Conservation (phyloP, 2,113 vertebrate species). For the Notechis scutatus region DNA sequence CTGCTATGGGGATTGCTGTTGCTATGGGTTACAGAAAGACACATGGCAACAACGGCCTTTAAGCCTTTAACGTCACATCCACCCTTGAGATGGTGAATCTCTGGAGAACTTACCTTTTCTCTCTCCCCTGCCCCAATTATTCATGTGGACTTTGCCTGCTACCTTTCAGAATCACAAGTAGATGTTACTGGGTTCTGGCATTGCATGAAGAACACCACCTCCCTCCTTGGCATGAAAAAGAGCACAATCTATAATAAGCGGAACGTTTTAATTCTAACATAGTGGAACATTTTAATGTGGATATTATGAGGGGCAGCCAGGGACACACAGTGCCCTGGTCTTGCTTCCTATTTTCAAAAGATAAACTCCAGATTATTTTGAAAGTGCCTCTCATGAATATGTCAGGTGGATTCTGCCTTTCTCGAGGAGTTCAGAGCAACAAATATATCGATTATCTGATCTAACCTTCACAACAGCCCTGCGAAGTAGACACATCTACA, state of each 20-base stretch:
- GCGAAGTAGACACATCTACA: not conserved
- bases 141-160: slow-evolving; percentile 7
- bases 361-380: not conserved
- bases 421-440: not conserved
- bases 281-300: not conserved
- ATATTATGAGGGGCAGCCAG: not conserved
- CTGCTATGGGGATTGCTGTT: slow-evolving; percentile 60
- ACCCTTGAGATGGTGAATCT: slow-evolving; percentile 42
- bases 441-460: not conserved
- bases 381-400: not conserved
- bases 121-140: not conserved
- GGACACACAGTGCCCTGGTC: not conserved
- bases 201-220: not conserved
- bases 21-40: slow-evolving; percentile 61
- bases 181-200: not conserved
- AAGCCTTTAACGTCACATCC: slow-evolving; percentile 48
- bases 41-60: slow-evolving; percentile 33
- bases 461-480: not conserved
- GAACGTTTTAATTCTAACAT: not conserved
- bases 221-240: not conserved
- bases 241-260: not conserved
- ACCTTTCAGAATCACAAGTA: slow-evolving; percentile 18
- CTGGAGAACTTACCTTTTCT: slow-evolving; percentile 41
- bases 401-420: not conserved
- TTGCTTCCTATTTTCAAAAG: not conserved